Conservation (phyloP, 2,888 invertebrate species). For the Labia minor region DNA sequence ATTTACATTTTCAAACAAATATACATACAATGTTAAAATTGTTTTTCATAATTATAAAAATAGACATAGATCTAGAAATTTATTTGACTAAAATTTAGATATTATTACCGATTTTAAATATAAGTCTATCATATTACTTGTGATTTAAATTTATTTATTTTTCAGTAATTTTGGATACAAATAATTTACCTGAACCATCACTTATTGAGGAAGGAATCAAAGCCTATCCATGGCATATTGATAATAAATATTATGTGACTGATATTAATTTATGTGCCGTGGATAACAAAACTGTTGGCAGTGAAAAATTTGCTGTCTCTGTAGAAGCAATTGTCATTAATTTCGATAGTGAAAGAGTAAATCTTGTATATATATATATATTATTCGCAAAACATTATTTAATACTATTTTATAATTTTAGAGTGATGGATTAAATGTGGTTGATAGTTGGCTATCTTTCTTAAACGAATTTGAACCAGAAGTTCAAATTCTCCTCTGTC, state of each 20-base stretch:
- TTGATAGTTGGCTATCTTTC: conserved; percentile 39
- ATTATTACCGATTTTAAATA: too few species aligned
- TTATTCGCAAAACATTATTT: neutral
- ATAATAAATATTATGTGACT: conserved; percentile 61
- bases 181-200: conserved; percentile 30
- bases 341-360: conserved; percentile 47
- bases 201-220: conserved; percentile 31
- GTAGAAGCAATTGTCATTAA: conserved; percentile 53
- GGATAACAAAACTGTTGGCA: conserved; percentile 39
- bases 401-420: conserved; percentile 28
- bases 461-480: conserved; percentile 41
- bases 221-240: conserved; percentile 46
- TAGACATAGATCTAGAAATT: too few species aligned
- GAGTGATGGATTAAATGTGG: conserved; percentile 35
- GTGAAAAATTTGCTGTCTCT: conserved; percentile 38
- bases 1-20: too few species aligned
- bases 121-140: too few species aligned
- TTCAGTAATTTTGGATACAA: conserved; percentile 26
- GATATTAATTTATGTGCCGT: conserved; percentile 47
- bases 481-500: conserved; percentile 48
- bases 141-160: conserved; percentile 14
- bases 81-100: too few species aligned
- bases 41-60: too few species aligned
- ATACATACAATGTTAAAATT: too few species aligned
- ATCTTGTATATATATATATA: neutral